Base-by-base conservation (phyloP, 2,797 vertebrate genomes). In the Pangasius krempfi region DNA sequence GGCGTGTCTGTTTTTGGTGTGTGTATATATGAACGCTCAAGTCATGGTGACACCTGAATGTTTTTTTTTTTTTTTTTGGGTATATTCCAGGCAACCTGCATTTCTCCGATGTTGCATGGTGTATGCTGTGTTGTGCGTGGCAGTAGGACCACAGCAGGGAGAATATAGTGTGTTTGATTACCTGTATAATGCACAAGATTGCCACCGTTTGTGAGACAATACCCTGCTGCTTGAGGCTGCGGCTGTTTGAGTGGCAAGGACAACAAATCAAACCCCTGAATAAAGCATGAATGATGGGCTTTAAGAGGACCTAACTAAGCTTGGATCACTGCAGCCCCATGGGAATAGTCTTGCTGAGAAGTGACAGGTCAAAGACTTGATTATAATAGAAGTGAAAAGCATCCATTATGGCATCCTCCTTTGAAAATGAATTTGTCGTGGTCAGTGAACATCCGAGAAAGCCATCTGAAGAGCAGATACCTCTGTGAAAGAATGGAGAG, bases 371-470 rank as follows among this genome's bases (percentile, higher is more conserved):
- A 76, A 89, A 79, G 62, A 91, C 90, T 92, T 90, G 93, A 82
- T 60, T 52, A 90, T 79, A 90, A 88, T 82, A 47, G 73, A 92
- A 83, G 50, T 30, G 92, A 93, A 95, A 94, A 94, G 94, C 91
- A 92, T 92, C 94, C 92, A 94, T 88, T 93, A 93, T 89, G 91
- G 90, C 91, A 88, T 88, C 89, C 90, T 90, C 85, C 90, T 93
- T 83, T 94, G 94, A 93, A 95, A 94, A 93, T 93, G 27, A 92
- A 94, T 94, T 93, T 89, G 93, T 93, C 92, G 92, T 14, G 92
- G 93, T 66, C 84, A 82, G 88, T 92, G 92, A 92, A 92, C 92
- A 92, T 92, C 92, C 93, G 91, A 40, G 40, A 58, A 89, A 30
- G 58, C 44, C 33, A 22, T 62, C 56, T 27, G 47, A 33, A 50